phyloP scores from a whole-genome alignment of 2,888 invertebrate genomes.

The Drosophila maculinotata region DNA sequence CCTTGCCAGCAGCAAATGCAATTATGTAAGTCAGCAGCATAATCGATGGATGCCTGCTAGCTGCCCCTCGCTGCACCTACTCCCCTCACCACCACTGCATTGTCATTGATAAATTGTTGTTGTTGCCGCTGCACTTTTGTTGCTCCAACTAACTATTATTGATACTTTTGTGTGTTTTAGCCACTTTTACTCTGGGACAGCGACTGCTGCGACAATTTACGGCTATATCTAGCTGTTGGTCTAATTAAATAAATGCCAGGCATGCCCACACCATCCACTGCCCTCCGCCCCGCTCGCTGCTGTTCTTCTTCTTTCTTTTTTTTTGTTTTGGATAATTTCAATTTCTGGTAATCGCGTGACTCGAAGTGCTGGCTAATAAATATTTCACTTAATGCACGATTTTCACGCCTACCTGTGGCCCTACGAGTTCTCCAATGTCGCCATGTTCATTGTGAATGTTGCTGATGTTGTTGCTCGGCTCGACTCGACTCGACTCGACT shows the following conservation, averaged over 20 bases:
- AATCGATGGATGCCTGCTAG: constrained; percentile 58
- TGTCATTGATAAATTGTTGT: constrained; percentile 67
- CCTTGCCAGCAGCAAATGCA: constrained; percentile 44
- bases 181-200: constrained; percentile 2
- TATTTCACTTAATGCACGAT: constrained; percentile 79
- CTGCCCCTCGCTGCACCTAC: too few species aligned
- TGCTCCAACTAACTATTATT: neutral
- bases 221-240: constrained; percentile 25
- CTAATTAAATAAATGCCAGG: constrained; percentile 53
- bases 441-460: constrained; percentile 30
- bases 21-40: constrained; percentile 57
- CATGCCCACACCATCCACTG: neutral
- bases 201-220: constrained; percentile 7
- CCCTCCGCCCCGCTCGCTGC: neutral
- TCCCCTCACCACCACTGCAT: constrained; percentile 16
- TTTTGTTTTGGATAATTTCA: constrained; percentile 53
- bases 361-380: constrained; percentile 73
- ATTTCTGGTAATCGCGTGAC: constrained; percentile 72
- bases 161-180: constrained; percentile 10
- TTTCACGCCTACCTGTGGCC: constrained; percentile 69
- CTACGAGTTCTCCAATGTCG: constrained; percentile 30
- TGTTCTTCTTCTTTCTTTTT: neutral
- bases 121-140: constrained; percentile 2
- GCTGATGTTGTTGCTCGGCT: too few species aligned
- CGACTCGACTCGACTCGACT: too few species aligned